phyloP scores from a whole-genome alignment of 2,113 vertebrate genomes.

The Felis chaus region DNA sequence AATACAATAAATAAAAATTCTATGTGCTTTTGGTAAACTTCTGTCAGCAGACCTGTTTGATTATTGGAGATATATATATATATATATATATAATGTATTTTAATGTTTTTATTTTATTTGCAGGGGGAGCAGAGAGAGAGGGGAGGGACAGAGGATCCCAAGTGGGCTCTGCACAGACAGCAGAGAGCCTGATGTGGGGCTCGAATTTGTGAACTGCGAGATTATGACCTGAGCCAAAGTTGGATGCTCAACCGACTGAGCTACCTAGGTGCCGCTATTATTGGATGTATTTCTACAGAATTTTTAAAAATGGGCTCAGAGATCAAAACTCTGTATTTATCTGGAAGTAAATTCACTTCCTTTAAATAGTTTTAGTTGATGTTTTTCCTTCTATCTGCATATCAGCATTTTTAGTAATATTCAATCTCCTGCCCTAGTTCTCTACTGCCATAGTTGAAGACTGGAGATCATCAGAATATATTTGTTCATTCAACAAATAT shows the following conservation, averaged over 20 bases:
- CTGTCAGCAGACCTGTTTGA: neutral
- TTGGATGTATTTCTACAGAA: neutral
- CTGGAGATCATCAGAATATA: neutral
- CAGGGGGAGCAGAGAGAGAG: too few relatives aligned
- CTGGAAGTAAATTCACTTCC: neutral
- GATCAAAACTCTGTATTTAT: neutral
- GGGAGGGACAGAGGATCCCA: too few relatives aligned
- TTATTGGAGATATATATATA: neutral
- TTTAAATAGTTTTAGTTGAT: neutral
- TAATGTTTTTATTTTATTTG: too few relatives aligned
- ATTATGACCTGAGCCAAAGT: too few relatives aligned
- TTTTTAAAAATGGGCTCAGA: neutral
- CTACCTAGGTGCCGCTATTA: neutral
- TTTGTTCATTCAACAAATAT: neutral
- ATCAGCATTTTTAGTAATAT: neutral
- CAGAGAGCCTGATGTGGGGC: too few relatives aligned
- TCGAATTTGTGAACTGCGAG: too few relatives aligned
- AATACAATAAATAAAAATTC: neutral
- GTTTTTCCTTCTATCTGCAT: neutral
- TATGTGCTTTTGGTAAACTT: neutral
- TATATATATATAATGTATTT: too few relatives aligned
- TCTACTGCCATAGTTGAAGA: neutral
- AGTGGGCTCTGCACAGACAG: too few relatives aligned
- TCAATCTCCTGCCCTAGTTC: neutral
- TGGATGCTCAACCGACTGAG: too few relatives aligned